These are phyloP conservation scores for Tromatobia lineatoria DNA, from an alignment of 2,888 invertebrate species.

Conservation along the genomic window DNA sequence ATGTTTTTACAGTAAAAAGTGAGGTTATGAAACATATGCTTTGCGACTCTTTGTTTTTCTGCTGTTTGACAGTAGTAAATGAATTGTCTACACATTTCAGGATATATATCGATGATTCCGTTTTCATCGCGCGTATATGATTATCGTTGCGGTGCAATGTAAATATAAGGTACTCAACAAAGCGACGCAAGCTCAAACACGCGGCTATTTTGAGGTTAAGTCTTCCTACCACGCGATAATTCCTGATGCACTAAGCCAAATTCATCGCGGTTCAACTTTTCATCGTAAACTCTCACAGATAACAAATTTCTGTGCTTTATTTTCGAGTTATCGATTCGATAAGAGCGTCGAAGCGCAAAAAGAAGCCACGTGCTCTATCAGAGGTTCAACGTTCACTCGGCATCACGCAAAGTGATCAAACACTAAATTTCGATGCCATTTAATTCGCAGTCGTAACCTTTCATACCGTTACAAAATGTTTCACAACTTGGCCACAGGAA, in stretches of 20 bases:
- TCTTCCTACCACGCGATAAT: not conserved
- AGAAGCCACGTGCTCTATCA: slow-evolving; percentile 33
- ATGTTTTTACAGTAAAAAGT: slow-evolving; percentile 1
- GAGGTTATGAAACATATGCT: slow-evolving; percentile 16
- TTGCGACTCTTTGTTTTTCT: not conserved
- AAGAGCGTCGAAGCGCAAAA: not conserved
- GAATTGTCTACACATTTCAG: not conserved
- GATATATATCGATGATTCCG: too few relatives aligned
- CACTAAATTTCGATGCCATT: slow-evolving; percentile 1
- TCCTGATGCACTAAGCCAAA: not conserved
- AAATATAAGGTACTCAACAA: not conserved
- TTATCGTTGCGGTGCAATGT: not conserved
- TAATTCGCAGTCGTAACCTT: not conserved
- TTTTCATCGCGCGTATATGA: not conserved
- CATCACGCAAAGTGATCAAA: not conserved
- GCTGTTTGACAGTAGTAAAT: not conserved
- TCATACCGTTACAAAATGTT: not conserved
- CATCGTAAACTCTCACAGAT: not conserved
- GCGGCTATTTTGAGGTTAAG: slow-evolving; percentile 58
- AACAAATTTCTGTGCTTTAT: not conserved
- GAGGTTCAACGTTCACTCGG: slow-evolving; percentile 37
- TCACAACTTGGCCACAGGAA: slow-evolving; percentile 2
- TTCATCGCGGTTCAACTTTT: not conserved
- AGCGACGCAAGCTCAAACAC: not conserved
- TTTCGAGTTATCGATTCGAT: not conserved